Conservation (phyloP, 1,140 invertebrate species). For the Leptinotarsa texana region DNA sequence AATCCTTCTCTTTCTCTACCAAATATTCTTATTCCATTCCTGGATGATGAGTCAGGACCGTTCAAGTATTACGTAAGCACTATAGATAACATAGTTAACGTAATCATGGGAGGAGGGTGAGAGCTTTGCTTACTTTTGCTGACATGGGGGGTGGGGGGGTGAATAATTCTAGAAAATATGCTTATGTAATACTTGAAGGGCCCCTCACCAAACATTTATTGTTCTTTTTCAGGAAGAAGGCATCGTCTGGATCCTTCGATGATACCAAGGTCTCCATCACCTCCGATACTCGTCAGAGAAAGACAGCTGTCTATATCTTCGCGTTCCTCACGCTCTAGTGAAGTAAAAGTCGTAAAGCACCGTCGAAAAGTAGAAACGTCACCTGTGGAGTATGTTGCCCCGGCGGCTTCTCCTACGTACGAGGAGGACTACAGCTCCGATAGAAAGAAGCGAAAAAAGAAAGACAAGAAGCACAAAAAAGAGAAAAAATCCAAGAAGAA, state of each 20-base stretch:
- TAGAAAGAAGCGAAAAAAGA: conserved; percentile 60
- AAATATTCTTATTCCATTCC: no score
- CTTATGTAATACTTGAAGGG: no score
- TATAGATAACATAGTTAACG: no score
- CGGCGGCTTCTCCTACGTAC: conserved; percentile 44
- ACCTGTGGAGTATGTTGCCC: conserved; percentile 41
- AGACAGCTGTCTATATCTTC: conserved; percentile 51
- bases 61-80: no score
- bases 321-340: conserved; percentile 51
- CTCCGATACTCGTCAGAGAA: conserved; percentile 50
- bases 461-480: conserved; percentile 66
- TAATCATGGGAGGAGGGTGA: no score
- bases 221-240: conserved; percentile 47
- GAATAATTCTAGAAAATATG: no score
- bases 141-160: no score
- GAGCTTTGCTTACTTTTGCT: no score
- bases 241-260: conserved; percentile 59
- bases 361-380: conserved; percentile 48
- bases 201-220: background rate
- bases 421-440: conserved; percentile 55
- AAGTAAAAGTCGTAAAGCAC: conserved; percentile 47
- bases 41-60: no score
- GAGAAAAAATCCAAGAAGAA: conserved; percentile 75
- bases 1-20: no score
- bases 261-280: conserved; percentile 56